Percentiles rank a stretch among this genome's conserved stretches.
Evolutionary conservation across 2,797 vertebrate genomes (phyloP).

Genomic region (Balearica regulorum): DNA sequence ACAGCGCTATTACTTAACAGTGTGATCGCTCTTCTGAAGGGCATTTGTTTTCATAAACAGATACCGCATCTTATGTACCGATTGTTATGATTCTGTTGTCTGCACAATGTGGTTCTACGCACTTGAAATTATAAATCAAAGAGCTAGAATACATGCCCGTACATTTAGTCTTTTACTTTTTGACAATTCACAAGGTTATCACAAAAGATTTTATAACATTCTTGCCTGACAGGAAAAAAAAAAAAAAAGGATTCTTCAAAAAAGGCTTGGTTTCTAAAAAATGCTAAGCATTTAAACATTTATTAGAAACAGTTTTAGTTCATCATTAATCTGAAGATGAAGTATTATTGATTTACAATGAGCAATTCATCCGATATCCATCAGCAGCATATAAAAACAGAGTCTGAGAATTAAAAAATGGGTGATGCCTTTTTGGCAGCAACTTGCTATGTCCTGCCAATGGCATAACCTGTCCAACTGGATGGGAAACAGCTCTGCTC

Average conservation of each 20-base stretch:
- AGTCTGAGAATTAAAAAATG: slow-evolving; percentile 57
- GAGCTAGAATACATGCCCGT: background rate
- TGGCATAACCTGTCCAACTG: slow-evolving; percentile 56
- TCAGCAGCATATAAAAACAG: slow-evolving; percentile 61
- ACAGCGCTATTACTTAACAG: background rate
- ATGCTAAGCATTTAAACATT: slow-evolving; percentile 70
- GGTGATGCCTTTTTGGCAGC: slow-evolving; percentile 71
- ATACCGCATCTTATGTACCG: background rate
- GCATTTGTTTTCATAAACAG: background rate
- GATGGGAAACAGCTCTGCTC: slow-evolving; percentile 57
- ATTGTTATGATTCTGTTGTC: background rate
- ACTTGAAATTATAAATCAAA: slow-evolving; percentile 56
- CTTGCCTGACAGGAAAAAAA: slow-evolving; percentile 27
- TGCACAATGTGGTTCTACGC: background rate
- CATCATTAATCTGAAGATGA: slow-evolving; percentile 66
- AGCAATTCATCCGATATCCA: slow-evolving; percentile 66
- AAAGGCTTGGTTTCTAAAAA: slow-evolving; percentile 68
- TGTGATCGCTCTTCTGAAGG: background rate
- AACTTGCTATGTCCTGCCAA: slow-evolving; percentile 55
- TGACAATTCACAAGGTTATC: slow-evolving; percentile 51
- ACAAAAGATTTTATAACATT: slow-evolving; percentile 58
- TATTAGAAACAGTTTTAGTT: slow-evolving; percentile 73
- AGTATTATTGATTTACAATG: slow-evolving; percentile 71
- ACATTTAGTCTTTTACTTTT: slow-evolving; percentile 11
- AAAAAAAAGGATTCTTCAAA: slow-evolving; percentile 47